A percentile compares a stretch with the other conserved stretches of the same genome.
Conservation (phyloP, 2,113 vertebrate species). For the Cyprinodon tularosa region DNA sequence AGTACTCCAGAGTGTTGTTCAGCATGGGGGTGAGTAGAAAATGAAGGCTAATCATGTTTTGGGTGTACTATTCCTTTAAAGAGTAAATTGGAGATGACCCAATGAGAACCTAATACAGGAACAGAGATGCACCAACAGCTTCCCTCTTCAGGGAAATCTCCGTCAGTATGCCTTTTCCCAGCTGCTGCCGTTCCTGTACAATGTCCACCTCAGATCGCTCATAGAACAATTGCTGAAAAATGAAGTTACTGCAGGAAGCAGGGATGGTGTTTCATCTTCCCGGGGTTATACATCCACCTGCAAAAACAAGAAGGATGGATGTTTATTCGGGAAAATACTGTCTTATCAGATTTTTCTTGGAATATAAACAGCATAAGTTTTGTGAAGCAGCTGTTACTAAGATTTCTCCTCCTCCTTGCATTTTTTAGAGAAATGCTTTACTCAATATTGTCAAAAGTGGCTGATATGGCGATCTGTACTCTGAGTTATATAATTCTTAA, state of each 20-base stretch:
- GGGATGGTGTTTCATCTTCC: constrained; percentile 47
- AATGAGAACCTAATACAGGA: constrained; percentile 17
- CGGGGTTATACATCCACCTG: constrained; percentile 16
- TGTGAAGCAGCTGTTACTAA: not conserved
- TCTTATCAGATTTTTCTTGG: constrained; percentile 3
- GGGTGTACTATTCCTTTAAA: too few species aligned
- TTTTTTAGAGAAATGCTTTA: not conserved
- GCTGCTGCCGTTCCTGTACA: constrained; percentile 21
- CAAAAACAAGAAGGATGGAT: constrained; percentile 9
- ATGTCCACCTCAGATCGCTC: constrained; percentile 21
- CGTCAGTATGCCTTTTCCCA: constrained; percentile 21
- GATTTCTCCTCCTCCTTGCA: constrained; percentile 1
- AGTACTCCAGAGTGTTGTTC: too few species aligned
- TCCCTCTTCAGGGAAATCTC: constrained; percentile 53
- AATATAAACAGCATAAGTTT: not conserved
- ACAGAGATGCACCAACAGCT: constrained; percentile 19
- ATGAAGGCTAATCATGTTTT: too few species aligned
- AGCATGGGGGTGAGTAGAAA: too few species aligned
- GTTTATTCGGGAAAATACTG: constrained; percentile 11
- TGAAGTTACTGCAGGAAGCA: constrained; percentile 26
- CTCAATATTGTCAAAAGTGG: not conserved
- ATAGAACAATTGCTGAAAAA: constrained; percentile 41
- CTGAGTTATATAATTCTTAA: not conserved
- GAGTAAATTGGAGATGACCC: constrained; percentile 20
- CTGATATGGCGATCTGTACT: not conserved